Evolutionary conservation across 1,140 invertebrate species (phyloP).

Genomic region (Ceratitis capitata): DNA sequence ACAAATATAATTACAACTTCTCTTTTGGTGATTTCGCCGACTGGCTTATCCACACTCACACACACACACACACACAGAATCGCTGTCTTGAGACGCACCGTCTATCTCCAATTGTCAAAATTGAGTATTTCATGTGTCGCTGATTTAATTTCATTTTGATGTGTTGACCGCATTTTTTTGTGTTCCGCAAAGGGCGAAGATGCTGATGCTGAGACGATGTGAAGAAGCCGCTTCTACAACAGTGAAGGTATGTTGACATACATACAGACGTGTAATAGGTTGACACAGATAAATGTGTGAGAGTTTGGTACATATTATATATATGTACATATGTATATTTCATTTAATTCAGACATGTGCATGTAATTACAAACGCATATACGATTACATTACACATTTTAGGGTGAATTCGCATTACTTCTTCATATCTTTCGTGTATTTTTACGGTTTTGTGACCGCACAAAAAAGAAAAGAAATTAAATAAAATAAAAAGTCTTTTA

Average conservation of each 20-base stretch:
- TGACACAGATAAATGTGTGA: background rate
- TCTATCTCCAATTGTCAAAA: constrained; percentile 8
- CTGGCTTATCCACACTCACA: too few species aligned
- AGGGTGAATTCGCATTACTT: background rate
- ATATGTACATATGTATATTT: background rate
- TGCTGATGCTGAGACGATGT: background rate
- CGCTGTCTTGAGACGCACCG: background rate
- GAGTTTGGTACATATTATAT: background rate
- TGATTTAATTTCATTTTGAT: constrained; percentile 28
- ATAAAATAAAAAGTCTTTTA: background rate
- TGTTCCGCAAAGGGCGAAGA: background rate
- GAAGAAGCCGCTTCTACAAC: background rate
- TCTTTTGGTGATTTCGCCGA: background rate
- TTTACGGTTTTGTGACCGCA: background rate
- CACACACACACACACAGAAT: background rate
- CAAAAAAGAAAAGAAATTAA: background rate
- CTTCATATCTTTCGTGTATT: background rate
- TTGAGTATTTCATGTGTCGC: constrained; percentile 4
- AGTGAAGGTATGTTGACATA: background rate
- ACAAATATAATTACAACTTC: constrained; percentile 7
- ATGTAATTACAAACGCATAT: background rate
- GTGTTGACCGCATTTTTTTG: constrained; percentile 14
- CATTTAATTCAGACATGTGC: background rate
- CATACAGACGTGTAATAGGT: background rate
- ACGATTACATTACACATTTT: background rate